Percentiles rank a stretch among this genome's conserved stretches.
These are phyloP conservation scores for Pteromalus puparum DNA, from an alignment of 1,140 invertebrate genomes.

Conservation along the genomic window DNA sequence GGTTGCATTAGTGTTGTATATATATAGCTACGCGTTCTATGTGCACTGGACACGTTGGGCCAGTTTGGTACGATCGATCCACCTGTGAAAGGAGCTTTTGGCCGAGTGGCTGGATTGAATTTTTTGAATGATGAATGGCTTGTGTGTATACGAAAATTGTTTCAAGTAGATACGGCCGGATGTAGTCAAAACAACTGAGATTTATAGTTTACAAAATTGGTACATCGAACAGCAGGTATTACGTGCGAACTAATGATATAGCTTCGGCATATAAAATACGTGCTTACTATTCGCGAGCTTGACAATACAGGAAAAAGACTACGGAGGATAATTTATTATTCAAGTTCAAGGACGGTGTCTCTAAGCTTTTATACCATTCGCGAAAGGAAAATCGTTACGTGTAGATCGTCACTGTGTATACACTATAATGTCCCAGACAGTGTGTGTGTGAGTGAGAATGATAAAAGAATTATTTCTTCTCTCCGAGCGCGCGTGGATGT, in stretches of 20 bases:
- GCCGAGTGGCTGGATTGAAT: no score
- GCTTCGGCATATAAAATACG: not conserved
- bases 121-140: no score
- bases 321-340: not conserved
- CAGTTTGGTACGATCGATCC: not conserved
- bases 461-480: not conserved
- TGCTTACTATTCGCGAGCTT: not conserved
- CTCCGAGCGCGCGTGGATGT: not conserved
- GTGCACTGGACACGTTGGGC: no score
- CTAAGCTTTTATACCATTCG: not conserved
- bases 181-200: no score
- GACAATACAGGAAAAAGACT: not conserved
- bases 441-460: not conserved
- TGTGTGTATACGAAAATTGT: no score
- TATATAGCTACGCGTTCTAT: no score
- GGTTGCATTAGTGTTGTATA: no score
- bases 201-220: not conserved
- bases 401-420: not conserved
- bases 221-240: not conserved
- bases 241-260: not conserved
- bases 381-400: constrained; percentile 29
- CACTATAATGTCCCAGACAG: not conserved
- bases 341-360: constrained; percentile 26
- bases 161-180: no score
- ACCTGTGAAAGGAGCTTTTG: no score